Evolutionary conservation across 2,888 invertebrate species (phyloP), one percentile per base, ranked within the genome.

Genomic region (Apotomis capreana): DNA sequence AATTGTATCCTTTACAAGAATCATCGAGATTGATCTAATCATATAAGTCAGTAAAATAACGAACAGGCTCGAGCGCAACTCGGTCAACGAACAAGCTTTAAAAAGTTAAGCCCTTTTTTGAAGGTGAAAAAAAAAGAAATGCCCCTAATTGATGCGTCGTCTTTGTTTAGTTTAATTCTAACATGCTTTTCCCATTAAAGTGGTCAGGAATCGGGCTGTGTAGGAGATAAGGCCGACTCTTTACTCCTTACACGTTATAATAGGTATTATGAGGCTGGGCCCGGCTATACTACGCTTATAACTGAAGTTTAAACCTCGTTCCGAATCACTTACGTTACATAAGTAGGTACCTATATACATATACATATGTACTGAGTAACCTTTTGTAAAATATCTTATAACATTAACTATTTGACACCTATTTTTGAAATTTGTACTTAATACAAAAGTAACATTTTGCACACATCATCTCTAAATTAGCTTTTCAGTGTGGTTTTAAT

Each of bases 161-260:
- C 93, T 93, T 93, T 93, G 93, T 92, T 94, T 92, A 93, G 93
- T 91, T 93, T 92, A 93, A 93, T 93, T 94, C 93, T 91, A 92
- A 94, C 93, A 94, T 92, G 93, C 87, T 94, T 94, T 93, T 92
- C 92, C 93, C 93, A 94, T 94, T 94, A 94, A 92, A 92, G 89
- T 91, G 92, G 91, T 90, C 91, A 91, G 91, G 89, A 91, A 90
- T 91, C 90, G 89, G 85, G 85, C 83, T 85, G 88, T 88, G 86
- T 89, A 81, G 81, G 83, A 92, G 92, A 92, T 93, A 92, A 92
- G 89, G 88, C 87, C 83, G 91, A 87, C 87, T 90, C 91, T 91
- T 91, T 91, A 91, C 92, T 90, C 90, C 87, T 91, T 89, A 91
- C 91, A 90, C 85, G 91, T 91, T 92, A 92, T 92, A 89, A 92